Conservation (phyloP, 2,888 invertebrate genomes). For the Keiferia lycopersicella region DNA sequence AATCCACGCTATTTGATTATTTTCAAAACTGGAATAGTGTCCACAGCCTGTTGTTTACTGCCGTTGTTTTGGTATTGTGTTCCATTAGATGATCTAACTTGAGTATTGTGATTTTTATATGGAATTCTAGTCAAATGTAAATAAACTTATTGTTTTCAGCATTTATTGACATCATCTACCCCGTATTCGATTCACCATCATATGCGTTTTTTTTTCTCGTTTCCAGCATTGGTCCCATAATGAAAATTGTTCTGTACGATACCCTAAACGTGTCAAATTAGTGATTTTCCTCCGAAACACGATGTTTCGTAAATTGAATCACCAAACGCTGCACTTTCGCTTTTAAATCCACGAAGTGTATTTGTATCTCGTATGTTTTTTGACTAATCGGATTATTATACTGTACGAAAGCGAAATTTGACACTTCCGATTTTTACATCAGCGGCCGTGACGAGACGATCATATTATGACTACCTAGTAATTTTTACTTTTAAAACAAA, state of each 20-base stretch:
- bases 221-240: too few species aligned
- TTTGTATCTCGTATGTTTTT: background rate
- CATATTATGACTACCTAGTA: background rate
- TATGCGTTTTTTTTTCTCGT: too few species aligned
- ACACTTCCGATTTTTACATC: slow-evolving; percentile 11
- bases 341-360: slow-evolving; percentile 7
- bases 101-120: too few species aligned
- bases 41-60: background rate
- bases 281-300: too few species aligned
- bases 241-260: too few species aligned
- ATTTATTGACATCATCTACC: too few species aligned
- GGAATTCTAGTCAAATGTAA: too few species aligned
- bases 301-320: background rate
- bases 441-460: background rate
- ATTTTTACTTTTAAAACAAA: background rate
- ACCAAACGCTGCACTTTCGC: background rate
- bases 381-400: background rate
- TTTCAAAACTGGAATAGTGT: background rate
- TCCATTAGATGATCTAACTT: too few species aligned
- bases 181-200: too few species aligned
- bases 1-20: too few species aligned
- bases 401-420: slow-evolving; percentile 14
- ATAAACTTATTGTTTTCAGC: too few species aligned
- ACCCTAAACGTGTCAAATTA: too few species aligned
- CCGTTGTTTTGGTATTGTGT: background rate